phyloP scores from a whole-genome alignment of 2,888 invertebrate species.

The Unio pictorum region DNA sequence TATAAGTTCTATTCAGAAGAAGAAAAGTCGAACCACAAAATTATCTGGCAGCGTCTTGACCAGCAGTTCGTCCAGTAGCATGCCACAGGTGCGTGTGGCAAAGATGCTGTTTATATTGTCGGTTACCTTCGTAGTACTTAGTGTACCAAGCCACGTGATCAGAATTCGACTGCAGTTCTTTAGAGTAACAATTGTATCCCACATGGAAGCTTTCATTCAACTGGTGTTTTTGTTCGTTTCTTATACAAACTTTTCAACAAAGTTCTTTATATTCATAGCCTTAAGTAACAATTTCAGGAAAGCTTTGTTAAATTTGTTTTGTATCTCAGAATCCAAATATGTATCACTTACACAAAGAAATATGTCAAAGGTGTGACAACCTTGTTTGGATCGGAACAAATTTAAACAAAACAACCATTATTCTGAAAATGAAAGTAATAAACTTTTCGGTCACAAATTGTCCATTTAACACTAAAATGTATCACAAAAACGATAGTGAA shows the following conservation, averaged over 20 bases:
- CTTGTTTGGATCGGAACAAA: neutral
- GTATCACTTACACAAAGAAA: neutral
- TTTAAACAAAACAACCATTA: too few species aligned
- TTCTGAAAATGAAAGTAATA: too few species aligned
- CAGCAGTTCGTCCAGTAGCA: constrained; percentile 11
- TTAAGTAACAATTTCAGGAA: constrained; percentile 47
- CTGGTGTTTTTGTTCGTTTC: constrained; percentile 40
- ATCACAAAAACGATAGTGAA: too few species aligned
- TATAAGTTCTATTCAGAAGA: constrained; percentile 32
- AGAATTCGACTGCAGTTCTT: constrained; percentile 31
- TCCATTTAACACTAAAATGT: too few species aligned
- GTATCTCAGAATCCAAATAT: too few species aligned
- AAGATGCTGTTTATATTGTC: constrained; percentile 46
- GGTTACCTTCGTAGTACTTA: constrained; percentile 34
- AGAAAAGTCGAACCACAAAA: constrained; percentile 26
- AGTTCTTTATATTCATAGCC: constrained; percentile 40
- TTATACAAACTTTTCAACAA: constrained; percentile 40
- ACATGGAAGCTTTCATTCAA: constrained; percentile 22
- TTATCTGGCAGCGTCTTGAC: constrained; percentile 12
- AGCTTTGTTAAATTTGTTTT: neutral
- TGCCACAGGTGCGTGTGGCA: constrained; percentile 48
- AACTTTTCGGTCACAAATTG: too few species aligned
- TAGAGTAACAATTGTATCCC: constrained; percentile 5
- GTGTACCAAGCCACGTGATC: constrained; percentile 44
- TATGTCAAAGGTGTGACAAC: neutral